Percentiles rank a stretch among this genome's conserved stretches.
Evolutionary conservation across 2,113 vertebrate genomes (phyloP).

Genomic region (Sorex fumeus): DNA sequence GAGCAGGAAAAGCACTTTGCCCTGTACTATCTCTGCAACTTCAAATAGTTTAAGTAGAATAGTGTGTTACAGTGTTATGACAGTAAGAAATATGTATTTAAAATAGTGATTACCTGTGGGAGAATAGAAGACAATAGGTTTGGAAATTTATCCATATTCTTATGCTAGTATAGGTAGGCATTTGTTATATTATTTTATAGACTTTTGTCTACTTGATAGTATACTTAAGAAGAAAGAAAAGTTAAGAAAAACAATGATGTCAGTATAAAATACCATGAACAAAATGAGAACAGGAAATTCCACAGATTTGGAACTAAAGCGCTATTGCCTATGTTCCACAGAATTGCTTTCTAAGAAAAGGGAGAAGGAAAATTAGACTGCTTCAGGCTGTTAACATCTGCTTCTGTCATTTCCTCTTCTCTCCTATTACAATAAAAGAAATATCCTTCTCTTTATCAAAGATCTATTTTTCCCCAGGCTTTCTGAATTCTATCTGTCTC

Average conservation of each 20-base stretch:
- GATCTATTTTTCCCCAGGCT: neutral
- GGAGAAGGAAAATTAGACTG: neutral
- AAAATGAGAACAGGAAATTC: constrained; percentile 54
- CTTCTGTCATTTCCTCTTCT: neutral
- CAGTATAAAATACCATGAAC: neutral
- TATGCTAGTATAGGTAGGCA: neutral
- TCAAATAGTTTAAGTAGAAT: neutral
- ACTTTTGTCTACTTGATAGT: neutral
- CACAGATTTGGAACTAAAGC: neutral
- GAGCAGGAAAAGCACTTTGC: no score
- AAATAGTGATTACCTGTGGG: constrained; percentile 6
- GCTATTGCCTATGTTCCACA: neutral
- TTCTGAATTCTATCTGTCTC: neutral
- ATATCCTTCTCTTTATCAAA: neutral
- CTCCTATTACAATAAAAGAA: neutral
- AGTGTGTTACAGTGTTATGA: no score
- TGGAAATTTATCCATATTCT: neutral
- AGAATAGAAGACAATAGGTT: constrained; percentile 24
- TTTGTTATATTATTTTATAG: constrained; percentile 34
- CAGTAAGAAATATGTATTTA: constrained; percentile 27
- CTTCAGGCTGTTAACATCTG: neutral
- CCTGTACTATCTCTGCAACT: no score
- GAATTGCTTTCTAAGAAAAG: constrained; percentile 28
- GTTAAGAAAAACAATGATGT: constrained; percentile 35
- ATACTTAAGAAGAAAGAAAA: neutral